Evolutionary conservation across 2,113 vertebrate species (phyloP).

Genomic region (Vulpes ferrilata): DNA sequence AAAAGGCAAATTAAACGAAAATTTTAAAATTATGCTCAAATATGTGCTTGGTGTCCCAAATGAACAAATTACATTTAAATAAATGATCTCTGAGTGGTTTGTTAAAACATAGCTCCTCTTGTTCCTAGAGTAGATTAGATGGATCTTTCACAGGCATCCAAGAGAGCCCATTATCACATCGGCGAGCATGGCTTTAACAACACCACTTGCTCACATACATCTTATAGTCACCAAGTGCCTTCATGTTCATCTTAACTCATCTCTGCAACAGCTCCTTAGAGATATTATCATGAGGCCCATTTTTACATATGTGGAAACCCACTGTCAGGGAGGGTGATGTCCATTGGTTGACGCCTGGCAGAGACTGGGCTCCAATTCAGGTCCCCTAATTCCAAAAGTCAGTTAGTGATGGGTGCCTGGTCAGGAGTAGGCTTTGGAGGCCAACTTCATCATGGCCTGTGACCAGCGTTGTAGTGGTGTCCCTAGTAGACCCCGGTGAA

Average conservation of each 20-base stretch:
- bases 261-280: neutral
- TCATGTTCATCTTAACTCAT: neutral
- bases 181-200: fast-evolving
- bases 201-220: neutral
- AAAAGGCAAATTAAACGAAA: neutral
- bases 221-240: neutral
- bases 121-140: neutral
- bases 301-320: neutral
- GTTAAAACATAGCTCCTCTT: neutral
- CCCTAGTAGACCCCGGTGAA: neutral
- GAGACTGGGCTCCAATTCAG: fast-evolving
- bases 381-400: neutral
- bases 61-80: neutral
- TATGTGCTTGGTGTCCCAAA: neutral
- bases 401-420: neutral
- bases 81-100: neutral
- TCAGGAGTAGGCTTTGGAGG: neutral
- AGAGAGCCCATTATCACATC: fast-evolving
- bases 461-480: neutral
- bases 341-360: neutral
- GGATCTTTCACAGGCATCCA: neutral
- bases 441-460: neutral
- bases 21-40: neutral
- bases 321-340: neutral
- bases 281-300: neutral